Evolutionary conservation across 2,888 invertebrate genomes (phyloP).

Genomic region (Drosophila mettleri): DNA sequence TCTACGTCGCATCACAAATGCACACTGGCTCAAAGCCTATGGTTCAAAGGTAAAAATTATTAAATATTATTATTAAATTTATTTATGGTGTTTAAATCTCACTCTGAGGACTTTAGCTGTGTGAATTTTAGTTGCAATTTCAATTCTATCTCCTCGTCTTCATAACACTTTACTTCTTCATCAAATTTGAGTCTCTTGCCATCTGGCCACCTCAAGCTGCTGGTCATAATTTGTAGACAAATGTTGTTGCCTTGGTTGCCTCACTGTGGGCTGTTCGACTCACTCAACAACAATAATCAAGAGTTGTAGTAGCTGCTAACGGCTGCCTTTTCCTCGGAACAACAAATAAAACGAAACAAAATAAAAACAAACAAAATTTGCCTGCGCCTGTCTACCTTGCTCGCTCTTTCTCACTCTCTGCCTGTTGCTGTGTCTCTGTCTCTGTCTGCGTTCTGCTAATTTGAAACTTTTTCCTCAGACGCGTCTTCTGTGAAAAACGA

Average conservation of each 20-base stretch:
- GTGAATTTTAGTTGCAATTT: too few relatives aligned
- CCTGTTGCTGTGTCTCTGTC: neutral
- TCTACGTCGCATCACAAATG: conserved; percentile 27
- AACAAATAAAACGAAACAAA: conserved; percentile 36
- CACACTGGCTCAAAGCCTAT: conserved; percentile 26
- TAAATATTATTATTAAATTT: neutral
- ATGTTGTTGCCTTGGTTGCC: conserved; percentile 1
- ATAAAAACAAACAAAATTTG: conserved; percentile 29
- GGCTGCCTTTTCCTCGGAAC: conserved; percentile 42
- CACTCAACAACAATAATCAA: conserved; percentile 34
- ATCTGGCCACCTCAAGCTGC: too few relatives aligned
- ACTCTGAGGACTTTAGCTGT: too few relatives aligned
- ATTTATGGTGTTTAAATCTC: too few relatives aligned
- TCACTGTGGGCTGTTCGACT: conserved; percentile 36
- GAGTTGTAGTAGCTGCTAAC: conserved; percentile 15
- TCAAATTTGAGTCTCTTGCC: neutral
- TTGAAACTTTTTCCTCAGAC: conserved; percentile 40
- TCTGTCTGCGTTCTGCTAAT: conserved; percentile 24
- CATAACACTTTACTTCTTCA: too few relatives aligned
- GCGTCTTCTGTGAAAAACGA: conserved; percentile 44
- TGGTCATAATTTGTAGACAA: neutral
- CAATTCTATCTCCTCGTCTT: too few relatives aligned
- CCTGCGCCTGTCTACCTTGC: neutral
- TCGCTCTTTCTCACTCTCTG: neutral
- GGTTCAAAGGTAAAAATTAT: neutral